Evolutionary conservation across 2,797 vertebrate species (phyloP), one percentile per base, ranked within the genome.

Genomic region (Pachyuromys duprasi): DNA sequence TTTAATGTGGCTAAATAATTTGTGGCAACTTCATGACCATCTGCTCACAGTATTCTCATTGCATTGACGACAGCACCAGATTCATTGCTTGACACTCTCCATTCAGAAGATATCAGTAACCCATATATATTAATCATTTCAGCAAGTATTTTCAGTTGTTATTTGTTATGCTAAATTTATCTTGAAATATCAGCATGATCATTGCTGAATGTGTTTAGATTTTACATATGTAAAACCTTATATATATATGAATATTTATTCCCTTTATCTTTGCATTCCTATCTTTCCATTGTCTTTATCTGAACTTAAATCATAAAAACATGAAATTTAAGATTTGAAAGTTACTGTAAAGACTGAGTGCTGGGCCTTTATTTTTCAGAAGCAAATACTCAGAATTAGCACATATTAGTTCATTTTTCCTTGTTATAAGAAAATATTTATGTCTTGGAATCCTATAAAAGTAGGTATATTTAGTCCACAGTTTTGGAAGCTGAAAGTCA

Each of bases 271-370:
- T 89, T 53, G 53, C 2, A 82, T 28, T 90, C 70, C 80, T 62
- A 86, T 18, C 24, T 79, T 74, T 39, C 53, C 20, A 36, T 42
- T 75, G 42, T 42, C 57, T 82, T 42, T 74, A 86, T 76, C 24
- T 74, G 24, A 92, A 86, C 26, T 79, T 53, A 62, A 36, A 89
- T 82, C 11, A 57, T 62, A 83, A 79, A 76, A 81, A 42, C 5
- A 67, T 67, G 92, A 89, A 79, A 82, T 84, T 93, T 93, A 75
- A 95, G n/a, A 89, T 65, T 26, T 83, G n/a, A 93, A 91, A 91
- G 39, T 42, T 76, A 39, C 20, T 78, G 63, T 42, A 49, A 45
- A 94, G 6, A 91, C 28, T 72, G 28, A 88, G 33, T 80, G 42
- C 63, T 79, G 62, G n/a, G 1, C 60, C 62, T 39, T 7, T 28